Evolutionary conservation across 2,797 vertebrate genomes (phyloP).

Genomic region (Rhynchonycteris naso): DNA sequence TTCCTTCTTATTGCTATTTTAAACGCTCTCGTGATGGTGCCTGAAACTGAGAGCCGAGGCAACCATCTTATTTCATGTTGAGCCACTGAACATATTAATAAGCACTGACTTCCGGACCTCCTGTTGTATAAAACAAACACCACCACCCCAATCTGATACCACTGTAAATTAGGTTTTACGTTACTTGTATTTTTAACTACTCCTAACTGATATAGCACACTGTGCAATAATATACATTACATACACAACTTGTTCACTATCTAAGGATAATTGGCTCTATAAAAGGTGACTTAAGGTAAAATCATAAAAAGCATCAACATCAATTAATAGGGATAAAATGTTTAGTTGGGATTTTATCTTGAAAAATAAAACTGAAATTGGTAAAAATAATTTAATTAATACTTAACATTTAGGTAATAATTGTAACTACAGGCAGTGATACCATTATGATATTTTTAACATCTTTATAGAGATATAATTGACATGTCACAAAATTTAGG

Average conservation of each 20-base stretch:
- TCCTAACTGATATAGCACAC: neutral
- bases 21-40: neutral
- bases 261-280: constrained; percentile 30
- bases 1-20: neutral
- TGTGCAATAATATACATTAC: neutral
- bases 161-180: neutral
- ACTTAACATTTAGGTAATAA: constrained; percentile 41
- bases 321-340: constrained; percentile 1
- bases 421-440: neutral
- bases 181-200: constrained; percentile 26
- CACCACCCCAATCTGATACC: neutral
- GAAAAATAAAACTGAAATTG: constrained; percentile 57
- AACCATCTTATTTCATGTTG: neutral
- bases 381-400: constrained; percentile 56
- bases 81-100: neutral
- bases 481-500: neutral
- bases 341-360: constrained; percentile 51
- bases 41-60: neutral
- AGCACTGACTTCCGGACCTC: neutral
- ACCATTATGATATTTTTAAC: neutral
- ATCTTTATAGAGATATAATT: constrained; percentile 1
- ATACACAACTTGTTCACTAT: constrained; percentile 48
- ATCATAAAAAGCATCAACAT: neutral
- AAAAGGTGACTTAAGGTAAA: constrained; percentile 28
- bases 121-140: neutral